Evolutionary conservation across 2,888 invertebrate species (phyloP).

Genomic region (Sialis lutaria): DNA sequence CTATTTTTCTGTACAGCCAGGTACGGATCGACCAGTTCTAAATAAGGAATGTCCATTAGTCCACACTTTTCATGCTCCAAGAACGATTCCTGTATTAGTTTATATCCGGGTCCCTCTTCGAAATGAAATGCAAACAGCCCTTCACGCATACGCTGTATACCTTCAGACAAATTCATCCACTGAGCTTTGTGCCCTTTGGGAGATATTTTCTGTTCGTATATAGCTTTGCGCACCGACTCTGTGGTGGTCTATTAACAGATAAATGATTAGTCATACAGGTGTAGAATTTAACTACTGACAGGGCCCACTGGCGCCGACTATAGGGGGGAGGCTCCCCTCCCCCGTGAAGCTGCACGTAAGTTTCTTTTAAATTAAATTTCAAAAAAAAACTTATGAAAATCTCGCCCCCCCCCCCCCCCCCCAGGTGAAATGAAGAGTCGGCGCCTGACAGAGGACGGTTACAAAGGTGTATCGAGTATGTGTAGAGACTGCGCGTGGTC

Average conservation of each 20-base stretch:
- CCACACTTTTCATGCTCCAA: conserved; percentile 57
- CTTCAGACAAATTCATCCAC: conserved; percentile 42
- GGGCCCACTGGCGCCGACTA: too few species aligned
- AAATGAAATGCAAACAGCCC: conserved; percentile 56
- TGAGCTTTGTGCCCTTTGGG: conserved; percentile 36
- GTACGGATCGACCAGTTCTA: conserved; percentile 46
- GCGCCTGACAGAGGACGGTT: too few species aligned
- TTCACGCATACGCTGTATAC: conserved; percentile 37
- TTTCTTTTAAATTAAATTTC: too few species aligned
- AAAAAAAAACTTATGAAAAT: too few species aligned
- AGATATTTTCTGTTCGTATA: conserved; percentile 45
- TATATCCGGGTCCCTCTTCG: conserved; percentile 52
- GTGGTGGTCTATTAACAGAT: conserved; percentile 34
- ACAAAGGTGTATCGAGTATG: too few species aligned
- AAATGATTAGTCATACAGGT: too few species aligned
- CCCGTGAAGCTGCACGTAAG: too few species aligned
- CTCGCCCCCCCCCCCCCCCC: too few species aligned
- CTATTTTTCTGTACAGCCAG: conserved; percentile 42
- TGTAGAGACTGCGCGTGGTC: too few species aligned
- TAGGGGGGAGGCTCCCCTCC: too few species aligned
- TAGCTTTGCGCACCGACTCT: conserved; percentile 40
- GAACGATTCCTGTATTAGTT: conserved; percentile 48
- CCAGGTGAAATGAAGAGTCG: too few species aligned
- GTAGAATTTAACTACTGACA: too few species aligned
- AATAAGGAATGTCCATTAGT: conserved; percentile 39